These are phyloP conservation scores for Latheticus oryzae DNA, from an alignment of 2,888 invertebrate genomes.

Conservation along the genomic window DNA sequence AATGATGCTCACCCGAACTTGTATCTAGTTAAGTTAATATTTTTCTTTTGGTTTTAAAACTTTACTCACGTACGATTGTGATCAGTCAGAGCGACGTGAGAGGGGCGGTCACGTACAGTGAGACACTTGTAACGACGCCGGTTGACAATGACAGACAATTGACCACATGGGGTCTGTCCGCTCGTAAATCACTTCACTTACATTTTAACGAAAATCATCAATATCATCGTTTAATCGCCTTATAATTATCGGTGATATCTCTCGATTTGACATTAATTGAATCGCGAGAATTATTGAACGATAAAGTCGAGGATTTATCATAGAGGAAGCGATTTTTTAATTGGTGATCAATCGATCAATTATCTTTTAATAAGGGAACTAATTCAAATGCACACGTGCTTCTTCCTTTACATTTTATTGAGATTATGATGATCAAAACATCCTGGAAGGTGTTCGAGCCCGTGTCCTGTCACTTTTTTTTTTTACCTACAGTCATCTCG, in stretches of 20 bases:
- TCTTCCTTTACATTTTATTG: conserved; percentile 20
- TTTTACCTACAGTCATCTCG: not conserved
- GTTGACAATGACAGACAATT: conserved; percentile 53
- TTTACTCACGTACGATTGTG: conserved; percentile 49
- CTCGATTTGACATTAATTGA: conserved; percentile 36
- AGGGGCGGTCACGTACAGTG: conserved; percentile 38
- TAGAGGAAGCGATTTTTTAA: too few relatives aligned
- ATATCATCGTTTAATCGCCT: conserved; percentile 20
- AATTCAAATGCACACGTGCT: conserved; percentile 27
- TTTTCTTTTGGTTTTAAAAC: conserved; percentile 38
- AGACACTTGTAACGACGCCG: conserved; percentile 47
- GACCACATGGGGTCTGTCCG: conserved; percentile 49
- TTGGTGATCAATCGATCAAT: conserved; percentile 25
- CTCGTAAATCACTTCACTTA: conserved; percentile 21
- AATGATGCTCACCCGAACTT: too few relatives aligned
- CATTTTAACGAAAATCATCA: conserved; percentile 27
- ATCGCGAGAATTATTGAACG: conserved; percentile 32
- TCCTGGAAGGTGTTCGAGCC: conserved; percentile 27
- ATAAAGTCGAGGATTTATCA: conserved; percentile 33
- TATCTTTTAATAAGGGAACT: conserved; percentile 11
- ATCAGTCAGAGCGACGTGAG: conserved; percentile 45
- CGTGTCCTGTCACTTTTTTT: conserved; percentile 16
- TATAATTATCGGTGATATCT: conserved; percentile 12
- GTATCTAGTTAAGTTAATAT: too few relatives aligned
- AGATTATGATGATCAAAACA: conserved; percentile 22